A percentile compares a stretch with the other conserved stretches of the same genome.
phyloP scores from a whole-genome alignment of 2,113 vertebrate species.

The Aythya baeri region DNA sequence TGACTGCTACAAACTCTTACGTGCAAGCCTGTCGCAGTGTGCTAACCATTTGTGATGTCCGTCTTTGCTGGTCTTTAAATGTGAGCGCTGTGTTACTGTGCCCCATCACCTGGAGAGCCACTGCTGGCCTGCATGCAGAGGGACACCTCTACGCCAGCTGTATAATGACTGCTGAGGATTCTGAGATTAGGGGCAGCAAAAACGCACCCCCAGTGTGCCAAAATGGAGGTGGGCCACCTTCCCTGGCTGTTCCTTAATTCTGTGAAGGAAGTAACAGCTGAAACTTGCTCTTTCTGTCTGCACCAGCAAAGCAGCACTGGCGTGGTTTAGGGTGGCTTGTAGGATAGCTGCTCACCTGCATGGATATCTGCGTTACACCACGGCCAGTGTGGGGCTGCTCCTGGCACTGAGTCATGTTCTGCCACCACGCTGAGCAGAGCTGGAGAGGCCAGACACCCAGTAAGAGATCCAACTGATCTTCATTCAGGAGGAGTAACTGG shows the following conservation, averaged over 20 bases:
- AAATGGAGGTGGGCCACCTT: neutral
- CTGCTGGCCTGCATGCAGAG: neutral
- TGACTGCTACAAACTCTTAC: neutral
- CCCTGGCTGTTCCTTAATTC: neutral
- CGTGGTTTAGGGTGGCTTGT: neutral
- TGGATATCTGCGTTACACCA: neutral
- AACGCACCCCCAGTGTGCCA: fast-evolving
- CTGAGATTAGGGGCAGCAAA: neutral
- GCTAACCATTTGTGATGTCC: neutral
- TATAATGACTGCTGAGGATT: neutral
- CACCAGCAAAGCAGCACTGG: neutral
- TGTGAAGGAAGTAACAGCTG: neutral
- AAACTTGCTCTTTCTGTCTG: neutral
- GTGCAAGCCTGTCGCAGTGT: neutral
- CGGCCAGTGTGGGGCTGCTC: neutral
- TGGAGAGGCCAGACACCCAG: fast-evolving
- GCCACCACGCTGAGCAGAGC: neutral
- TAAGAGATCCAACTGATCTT: neutral
- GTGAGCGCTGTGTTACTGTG: neutral
- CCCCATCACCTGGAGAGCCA: neutral
- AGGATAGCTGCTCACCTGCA: neutral
- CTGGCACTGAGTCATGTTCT: neutral
- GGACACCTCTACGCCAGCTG: too few relatives aligned
- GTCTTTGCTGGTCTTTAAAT: neutral
- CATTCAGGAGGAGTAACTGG: neutral